A percentile compares a stretch with the other conserved stretches of the same genome.
These are phyloP conservation scores for Poecilia velifera DNA, from an alignment of 2,797 vertebrate species.

Conservation along the genomic window DNA sequence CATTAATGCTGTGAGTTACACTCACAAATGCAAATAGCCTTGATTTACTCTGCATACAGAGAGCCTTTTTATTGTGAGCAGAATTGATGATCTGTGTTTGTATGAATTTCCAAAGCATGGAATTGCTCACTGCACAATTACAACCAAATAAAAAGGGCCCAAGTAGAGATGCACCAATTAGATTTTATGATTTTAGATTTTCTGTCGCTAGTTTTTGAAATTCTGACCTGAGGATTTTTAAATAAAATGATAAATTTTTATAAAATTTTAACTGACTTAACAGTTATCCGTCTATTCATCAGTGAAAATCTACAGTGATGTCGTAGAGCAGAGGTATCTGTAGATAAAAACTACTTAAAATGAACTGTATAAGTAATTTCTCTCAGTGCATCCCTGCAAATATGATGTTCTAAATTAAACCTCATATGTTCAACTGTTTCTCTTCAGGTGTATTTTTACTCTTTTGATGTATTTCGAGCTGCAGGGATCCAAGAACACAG, in stretches of 20 bases:
- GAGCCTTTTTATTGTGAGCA: neutral
- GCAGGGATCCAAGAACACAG: constrained; percentile 80
- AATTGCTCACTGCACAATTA: neutral
- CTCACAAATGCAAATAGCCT: neutral
- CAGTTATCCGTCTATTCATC: neutral
- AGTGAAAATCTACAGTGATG: neutral
- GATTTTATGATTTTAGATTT: neutral
- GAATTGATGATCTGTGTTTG: neutral
- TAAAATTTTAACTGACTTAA: neutral
- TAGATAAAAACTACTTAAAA: neutral
- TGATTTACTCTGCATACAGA: neutral
- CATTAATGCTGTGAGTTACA: constrained; percentile 75
- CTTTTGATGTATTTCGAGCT: constrained; percentile 79
- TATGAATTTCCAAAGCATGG: neutral
- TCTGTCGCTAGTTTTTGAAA: neutral
- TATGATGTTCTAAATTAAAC: neutral
- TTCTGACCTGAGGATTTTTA: neutral
- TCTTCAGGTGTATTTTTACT: constrained; percentile 86
- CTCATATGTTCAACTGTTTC: constrained; percentile 2
- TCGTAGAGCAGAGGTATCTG: neutral
- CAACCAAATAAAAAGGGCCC: neutral
- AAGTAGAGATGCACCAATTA: neutral
- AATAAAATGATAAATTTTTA: neutral
- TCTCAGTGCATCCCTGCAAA: neutral
- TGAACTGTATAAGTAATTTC: neutral